Evolutionary conservation across 2,113 vertebrate genomes (phyloP), one percentile per base, ranked within the genome.

Genomic region (Lagopus leucura): DNA sequence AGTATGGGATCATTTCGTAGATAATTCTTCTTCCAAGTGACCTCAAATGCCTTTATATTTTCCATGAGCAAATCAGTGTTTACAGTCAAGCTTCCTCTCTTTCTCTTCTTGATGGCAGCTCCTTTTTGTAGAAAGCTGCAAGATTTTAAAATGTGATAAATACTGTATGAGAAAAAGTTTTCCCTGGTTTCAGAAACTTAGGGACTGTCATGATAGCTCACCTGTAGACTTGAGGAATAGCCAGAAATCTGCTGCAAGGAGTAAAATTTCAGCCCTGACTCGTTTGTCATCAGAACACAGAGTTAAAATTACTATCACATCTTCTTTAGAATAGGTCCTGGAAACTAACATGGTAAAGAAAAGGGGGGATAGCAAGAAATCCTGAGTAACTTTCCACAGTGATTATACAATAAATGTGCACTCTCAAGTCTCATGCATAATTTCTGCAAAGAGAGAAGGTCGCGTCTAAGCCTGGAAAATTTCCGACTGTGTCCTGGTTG

Each of bases 51-150:
- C 86, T 90, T 69, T 63, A 11, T 32, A 52, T 61, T 87, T 96
- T 89, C 87, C 72, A 82, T 67, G 42, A 87, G 45, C 34, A 80
- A 92, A 92, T 79, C 50, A 67, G 14, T 70, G 71, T 91, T 96
- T 88, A 91, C 28, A 73, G 50, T 82, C 21, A 80, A 77, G 22
- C 11, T 71, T 91, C 36, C 55, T 69, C n/a, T 76, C 55, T 66
- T 50, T 50, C 38, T 82, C 45, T 66, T 66, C 75, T 71, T 66
- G 28, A 76, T 36, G 42, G 22, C 20, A 77, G 42, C 18, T 25
- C 54, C 60, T 69, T 92, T 72, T 72, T 63, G 54, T 24, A 65
- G 45, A 72, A 89, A 76, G 58, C n/a, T 66, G 50, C 13, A 36
- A 13, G 1, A 42, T 82, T 82, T 70, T 80, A 63, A 92, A 70